Evolutionary conservation across 2,888 invertebrate species (phyloP), one percentile per base, ranked within the genome.

Genomic region (Nezara viridula): DNA sequence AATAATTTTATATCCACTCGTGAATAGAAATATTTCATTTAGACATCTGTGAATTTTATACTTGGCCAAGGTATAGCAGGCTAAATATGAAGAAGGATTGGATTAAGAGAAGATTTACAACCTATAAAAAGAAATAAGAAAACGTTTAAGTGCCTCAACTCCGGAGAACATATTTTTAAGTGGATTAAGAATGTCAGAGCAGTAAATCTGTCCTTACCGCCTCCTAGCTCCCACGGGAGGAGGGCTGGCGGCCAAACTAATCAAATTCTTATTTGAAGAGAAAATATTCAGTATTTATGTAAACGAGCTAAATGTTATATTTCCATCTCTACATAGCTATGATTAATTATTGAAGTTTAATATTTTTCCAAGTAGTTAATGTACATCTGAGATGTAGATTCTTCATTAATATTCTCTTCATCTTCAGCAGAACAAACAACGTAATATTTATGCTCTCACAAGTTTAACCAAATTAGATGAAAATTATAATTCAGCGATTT

Each of bases 61-160:
- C 32, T 19, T 19, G 66, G 66, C 16, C 32, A 16, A 19, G 66
- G 66, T 7, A 32, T 32, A 66, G 66, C 19, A 3, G 27, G 60
- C n/a, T 60, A 66, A 32, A 32, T 66, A 66, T 19, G 27, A 66
- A 32, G 66, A 66, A 66, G 66, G 66, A 44, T 81, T 81, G 40
- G 44, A 44, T 81, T 81, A 81, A 21, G 24, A 44, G 81, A 40
- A 44, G 44, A 81, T 81, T 81, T 81, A 40, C 44, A 44, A 44
- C 40, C 81, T 40, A 81, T 81, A 81, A 81, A 81, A 81, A 81
- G 44, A 81, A 81, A 81, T 44, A 81, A 66, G 66, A 66, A 66
- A 66, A 66, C 32, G 66, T 66, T 81, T 81, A 44, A 81, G 44
- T n/a, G n/a, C 81, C 44, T 44, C 81, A 81, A 44, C 44, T 81